phyloP scores from a whole-genome alignment of 2,113 vertebrate genomes.

The Corvus hawaiiensis region DNA sequence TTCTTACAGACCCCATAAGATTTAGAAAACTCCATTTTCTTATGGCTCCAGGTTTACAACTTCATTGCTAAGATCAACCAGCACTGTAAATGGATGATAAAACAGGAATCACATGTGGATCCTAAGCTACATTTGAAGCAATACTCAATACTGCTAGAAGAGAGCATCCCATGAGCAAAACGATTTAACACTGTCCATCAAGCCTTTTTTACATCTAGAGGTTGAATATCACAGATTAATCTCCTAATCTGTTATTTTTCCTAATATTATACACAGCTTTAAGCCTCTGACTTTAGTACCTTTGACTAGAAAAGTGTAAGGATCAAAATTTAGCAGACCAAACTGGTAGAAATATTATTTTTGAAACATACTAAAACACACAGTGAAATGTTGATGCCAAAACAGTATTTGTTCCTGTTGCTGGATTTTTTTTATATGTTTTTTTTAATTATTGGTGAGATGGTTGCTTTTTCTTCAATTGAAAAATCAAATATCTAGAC shows the following conservation, averaged over 20 bases:
- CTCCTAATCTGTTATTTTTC: not conserved
- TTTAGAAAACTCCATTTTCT: not conserved
- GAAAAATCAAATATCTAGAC: not conserved
- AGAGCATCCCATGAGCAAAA: not conserved
- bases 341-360: not conserved
- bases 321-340: not conserved
- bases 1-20: not conserved
- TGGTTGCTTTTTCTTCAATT: not conserved
- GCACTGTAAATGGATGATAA: not conserved
- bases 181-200: rapidly evolving
- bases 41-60: not conserved
- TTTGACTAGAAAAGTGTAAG: not conserved
- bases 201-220: not conserved
- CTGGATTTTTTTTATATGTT: not conserved
- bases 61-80: not conserved
- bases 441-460: not conserved
- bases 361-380: not conserved
- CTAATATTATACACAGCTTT: not conserved
- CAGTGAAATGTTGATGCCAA: not conserved
- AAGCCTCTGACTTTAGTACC: not conserved
- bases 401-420: not conserved
- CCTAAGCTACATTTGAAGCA: not conserved
- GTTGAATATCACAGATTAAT: not conserved
- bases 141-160: not conserved
- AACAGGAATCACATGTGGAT: not conserved